Evolutionary conservation across 2,113 vertebrate species (phyloP).

Genomic region (Scalopus aquaticus): DNA sequence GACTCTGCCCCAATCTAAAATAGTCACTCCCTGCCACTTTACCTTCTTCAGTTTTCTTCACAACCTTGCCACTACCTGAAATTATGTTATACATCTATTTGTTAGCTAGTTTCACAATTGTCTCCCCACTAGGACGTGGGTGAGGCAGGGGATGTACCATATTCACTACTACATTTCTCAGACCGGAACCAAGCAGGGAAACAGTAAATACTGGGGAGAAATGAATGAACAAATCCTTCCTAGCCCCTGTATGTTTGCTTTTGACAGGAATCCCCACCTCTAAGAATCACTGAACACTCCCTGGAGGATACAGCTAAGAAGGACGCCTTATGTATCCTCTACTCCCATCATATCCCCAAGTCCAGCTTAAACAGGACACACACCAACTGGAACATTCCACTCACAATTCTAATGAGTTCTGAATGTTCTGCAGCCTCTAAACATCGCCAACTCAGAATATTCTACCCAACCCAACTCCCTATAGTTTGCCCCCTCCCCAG

Average conservation of each 20-base stretch:
- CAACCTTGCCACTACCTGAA: background rate
- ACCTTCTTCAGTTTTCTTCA: background rate
- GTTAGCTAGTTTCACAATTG: background rate
- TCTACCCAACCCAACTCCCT: background rate
- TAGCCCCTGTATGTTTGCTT: background rate
- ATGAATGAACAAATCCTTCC: background rate
- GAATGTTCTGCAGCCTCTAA: background rate
- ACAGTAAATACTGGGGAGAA: background rate
- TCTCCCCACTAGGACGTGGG: background rate
- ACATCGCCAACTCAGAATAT: background rate
- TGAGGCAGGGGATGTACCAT: background rate
- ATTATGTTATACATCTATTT: background rate
- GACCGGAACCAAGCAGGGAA: background rate
- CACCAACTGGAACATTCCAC: background rate
- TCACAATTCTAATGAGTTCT: background rate
- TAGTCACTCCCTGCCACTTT: background rate
- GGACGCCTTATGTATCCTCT: background rate
- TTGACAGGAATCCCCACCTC: background rate
- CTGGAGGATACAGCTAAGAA: background rate
- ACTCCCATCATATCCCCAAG: too few species aligned
- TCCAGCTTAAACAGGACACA: background rate
- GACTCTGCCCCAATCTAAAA: background rate
- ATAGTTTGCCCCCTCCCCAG: background rate
- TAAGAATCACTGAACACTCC: background rate
- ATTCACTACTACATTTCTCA: background rate